phyloP scores from a whole-genome alignment of 2,888 invertebrate genomes.

The Stegophylla sp. region DNA sequence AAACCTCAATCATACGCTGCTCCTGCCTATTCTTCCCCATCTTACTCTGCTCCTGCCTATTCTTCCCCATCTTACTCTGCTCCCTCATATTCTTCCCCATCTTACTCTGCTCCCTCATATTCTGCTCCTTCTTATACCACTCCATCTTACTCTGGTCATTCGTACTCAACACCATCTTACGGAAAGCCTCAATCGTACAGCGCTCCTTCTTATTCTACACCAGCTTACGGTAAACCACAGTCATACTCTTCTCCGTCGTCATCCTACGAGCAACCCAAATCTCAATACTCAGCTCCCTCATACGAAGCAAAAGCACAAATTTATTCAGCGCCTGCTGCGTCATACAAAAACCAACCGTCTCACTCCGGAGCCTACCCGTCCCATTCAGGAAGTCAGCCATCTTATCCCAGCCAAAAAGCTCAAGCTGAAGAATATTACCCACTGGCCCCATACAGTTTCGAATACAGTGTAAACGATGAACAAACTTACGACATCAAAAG shows the following conservation, averaged over 20 bases:
- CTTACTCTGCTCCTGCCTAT: neutral
- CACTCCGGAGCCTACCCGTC: slow-evolving; percentile 22
- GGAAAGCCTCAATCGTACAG: slow-evolving; percentile 36
- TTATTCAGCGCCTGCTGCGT: slow-evolving; percentile 23
- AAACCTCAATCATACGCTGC: slow-evolving; percentile 19
- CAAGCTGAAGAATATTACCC: slow-evolving; percentile 41
- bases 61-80: neutral
- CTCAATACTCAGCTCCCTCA: slow-evolving; percentile 26
- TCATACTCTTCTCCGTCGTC: slow-evolving; percentile 19
- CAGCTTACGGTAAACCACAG: slow-evolving; percentile 29
- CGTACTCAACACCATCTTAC: slow-evolving; percentile 29
- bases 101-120: slow-evolving; percentile 6
- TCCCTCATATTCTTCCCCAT: slow-evolving; percentile 21
- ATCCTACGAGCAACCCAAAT: slow-evolving; percentile 27
- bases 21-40: slow-evolving; percentile 14
- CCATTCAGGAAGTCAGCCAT: neutral
- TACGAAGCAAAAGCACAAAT: slow-evolving; percentile 53
- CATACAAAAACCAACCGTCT: slow-evolving; percentile 11
- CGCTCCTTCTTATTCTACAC: neutral
- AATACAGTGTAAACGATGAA: slow-evolving; percentile 66
- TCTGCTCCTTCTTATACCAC: slow-evolving; percentile 3
- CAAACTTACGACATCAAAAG: slow-evolving; percentile 78
- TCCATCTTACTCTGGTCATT: neutral
- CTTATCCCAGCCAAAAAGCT: slow-evolving; percentile 39
- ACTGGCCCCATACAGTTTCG: slow-evolving; percentile 44